A percentile compares a stretch with the other conserved stretches of the same genome.
These are phyloP conservation scores for Melanerpes aurifrons DNA, from an alignment of 2,113 vertebrate species.

Conservation along the genomic window DNA sequence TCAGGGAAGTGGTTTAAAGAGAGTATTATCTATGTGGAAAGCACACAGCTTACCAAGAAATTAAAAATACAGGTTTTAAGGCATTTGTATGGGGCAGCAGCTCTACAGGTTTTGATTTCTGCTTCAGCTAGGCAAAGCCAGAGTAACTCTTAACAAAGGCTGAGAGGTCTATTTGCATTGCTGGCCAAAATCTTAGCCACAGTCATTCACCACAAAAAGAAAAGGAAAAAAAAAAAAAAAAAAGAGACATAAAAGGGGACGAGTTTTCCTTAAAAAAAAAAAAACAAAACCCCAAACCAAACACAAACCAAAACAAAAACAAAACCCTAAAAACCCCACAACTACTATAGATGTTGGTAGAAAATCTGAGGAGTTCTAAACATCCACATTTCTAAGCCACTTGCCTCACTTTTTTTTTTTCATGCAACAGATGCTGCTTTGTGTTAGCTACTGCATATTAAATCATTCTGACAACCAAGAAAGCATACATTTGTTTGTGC, in stretches of 20 bases:
- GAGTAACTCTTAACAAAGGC: slow-evolving; percentile 35
- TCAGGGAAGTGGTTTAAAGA: neutral
- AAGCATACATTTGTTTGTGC: slow-evolving; percentile 63
- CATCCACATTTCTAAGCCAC: slow-evolving; percentile 33
- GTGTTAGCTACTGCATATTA: slow-evolving; percentile 64
- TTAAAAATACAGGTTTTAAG: neutral
- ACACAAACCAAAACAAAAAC: too few species aligned
- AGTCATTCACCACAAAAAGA: neutral
- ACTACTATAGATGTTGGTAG: neutral
- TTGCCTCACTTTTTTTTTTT: slow-evolving; percentile 15
- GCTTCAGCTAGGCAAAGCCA: neutral
- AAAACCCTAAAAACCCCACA: neutral
- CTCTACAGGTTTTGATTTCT: neutral
- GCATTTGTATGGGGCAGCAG: neutral
- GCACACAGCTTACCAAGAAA: neutral
- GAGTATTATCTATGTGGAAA: neutral
- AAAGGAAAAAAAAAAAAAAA: slow-evolving; percentile 1
- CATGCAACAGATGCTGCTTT: slow-evolving; percentile 73
- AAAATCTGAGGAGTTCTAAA: slow-evolving; percentile 3
- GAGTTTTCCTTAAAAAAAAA: neutral
- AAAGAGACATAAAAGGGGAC: neutral
- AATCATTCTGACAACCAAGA: slow-evolving; percentile 74
- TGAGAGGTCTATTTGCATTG: neutral
- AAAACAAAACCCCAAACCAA: neutral
- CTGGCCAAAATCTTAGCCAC: neutral